Conservation (phyloP, 2,797 vertebrate species). For the Eutrigla gurnardus region DNA sequence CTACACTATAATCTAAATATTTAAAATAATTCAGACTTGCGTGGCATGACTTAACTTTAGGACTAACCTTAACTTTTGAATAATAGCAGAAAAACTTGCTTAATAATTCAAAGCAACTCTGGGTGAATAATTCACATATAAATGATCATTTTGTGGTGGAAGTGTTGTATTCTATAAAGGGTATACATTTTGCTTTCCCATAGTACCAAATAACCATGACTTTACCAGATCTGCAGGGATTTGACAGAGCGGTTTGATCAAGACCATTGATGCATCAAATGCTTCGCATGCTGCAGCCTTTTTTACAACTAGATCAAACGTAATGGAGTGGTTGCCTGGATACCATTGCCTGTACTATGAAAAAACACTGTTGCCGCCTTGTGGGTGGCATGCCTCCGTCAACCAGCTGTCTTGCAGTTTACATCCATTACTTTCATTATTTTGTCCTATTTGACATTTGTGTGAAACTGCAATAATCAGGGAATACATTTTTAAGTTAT, state of each 20-base stretch:
- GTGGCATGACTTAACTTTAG: no score
- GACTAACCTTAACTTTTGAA: no score
- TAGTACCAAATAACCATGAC: not conserved
- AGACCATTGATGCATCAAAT: conserved; percentile 1
- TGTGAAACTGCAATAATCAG: not conserved
- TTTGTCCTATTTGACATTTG: not conserved
- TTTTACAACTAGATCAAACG: not conserved
- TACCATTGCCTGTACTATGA: not conserved
- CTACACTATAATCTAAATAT: no score
- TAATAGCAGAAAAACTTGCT: no score
- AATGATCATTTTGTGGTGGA: no score
- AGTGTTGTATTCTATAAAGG: no score
- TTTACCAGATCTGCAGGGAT: not conserved
- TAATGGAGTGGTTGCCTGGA: not conserved
- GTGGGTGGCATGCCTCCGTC: no score
- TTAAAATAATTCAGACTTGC: no score
- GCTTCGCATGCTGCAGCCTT: not conserved
- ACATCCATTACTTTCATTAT: not conserved
- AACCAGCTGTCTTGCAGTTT: not conserved
- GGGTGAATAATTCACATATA: not conserved
- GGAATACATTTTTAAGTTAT: not conserved
- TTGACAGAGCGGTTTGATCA: not conserved
- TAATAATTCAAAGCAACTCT: not conserved
- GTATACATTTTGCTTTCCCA: not conserved
- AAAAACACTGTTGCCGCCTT: not conserved